Base-by-base conservation (phyloP, 2,888 invertebrate genomes). In the Temnothorax rugatulus region DNA sequence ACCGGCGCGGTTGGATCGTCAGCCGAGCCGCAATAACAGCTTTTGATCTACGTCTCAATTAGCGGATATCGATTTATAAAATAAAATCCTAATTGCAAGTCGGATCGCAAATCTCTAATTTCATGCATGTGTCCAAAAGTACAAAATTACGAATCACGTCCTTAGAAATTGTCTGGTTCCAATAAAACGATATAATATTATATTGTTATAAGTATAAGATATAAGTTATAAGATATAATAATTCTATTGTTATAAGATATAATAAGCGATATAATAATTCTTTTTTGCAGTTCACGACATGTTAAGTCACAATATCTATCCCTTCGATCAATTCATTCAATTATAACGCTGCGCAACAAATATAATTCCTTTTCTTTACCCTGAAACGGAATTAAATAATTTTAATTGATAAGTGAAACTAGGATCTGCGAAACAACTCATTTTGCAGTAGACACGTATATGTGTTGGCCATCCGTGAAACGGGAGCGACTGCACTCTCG, bases 391-490 rank as follows among this genome's bases (percentile, higher is more conserved):
- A 25, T 66, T 18, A 25, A 29, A 52, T 38, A 54, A 54, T 25
- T 66, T 64, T 7, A 34, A 38, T 64, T 50, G 34, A 64, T 13
- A 18, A 25, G 38, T 38, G 25, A n/a, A 66, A 21, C 11, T 25
- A 8, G 13, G 21, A 64, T 50, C 34, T 13, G 18, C 4, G 44
- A 74, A 18, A 41, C n/a, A 25, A 52, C 21, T 64, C 15, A 18
- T 47, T 73, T 47, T 47, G 68, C 21, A 71, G 15, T 44, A 13
- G 57, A 13, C 59, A 66, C 66, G 84, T 79, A 81, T 88, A 9
- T 68, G 18, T n/a, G 88, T 69, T 74, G 84, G 82, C 84, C 85
- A 85, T 74, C 88, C 86, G 82, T 90, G 84, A 90, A 89, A 90
- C 59, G 82, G 81, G 84, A 84, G 84, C 76, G 85, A 86, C 75